These are phyloP conservation scores for Spisula solida DNA, from an alignment of 2,888 invertebrate species.

Conservation along the genomic window DNA sequence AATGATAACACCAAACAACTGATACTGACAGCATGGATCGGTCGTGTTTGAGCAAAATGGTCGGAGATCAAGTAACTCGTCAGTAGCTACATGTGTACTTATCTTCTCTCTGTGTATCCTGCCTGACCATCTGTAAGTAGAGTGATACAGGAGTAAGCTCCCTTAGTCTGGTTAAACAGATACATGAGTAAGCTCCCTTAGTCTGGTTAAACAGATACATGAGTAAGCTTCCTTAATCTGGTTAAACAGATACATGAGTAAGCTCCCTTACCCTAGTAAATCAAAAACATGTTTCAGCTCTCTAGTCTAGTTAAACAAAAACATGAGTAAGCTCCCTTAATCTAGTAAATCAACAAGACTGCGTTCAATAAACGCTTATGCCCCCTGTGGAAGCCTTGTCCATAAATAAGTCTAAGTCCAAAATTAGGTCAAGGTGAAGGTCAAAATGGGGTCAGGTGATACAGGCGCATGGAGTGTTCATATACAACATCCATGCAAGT, in stretches of 20 bases:
- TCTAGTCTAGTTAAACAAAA: too few relatives aligned
- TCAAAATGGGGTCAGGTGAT: too few relatives aligned
- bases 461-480: too few relatives aligned
- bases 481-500: too few relatives aligned
- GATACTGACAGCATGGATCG: slow-evolving; percentile 72
- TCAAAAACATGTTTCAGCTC: too few relatives aligned
- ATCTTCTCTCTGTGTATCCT: slow-evolving; percentile 86
- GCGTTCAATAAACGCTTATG: too few relatives aligned
- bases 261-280: neutral
- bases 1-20: slow-evolving; percentile 85
- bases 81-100: slow-evolving; percentile 85
- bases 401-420: too few relatives aligned
- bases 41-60: slow-evolving; percentile 78
- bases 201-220: neutral
- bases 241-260: neutral
- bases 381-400: too few relatives aligned
- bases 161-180: neutral
- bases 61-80: slow-evolving; percentile 82
- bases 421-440: too few relatives aligned
- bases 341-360: too few relatives aligned
- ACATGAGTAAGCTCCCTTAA: too few relatives aligned
- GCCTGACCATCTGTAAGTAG: slow-evolving; percentile 84
- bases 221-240: neutral
- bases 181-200: neutral
- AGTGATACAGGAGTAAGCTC: neutral